Evolutionary conservation across 1,140 invertebrate species (phyloP).

Genomic region (Pantala flavescens): DNA sequence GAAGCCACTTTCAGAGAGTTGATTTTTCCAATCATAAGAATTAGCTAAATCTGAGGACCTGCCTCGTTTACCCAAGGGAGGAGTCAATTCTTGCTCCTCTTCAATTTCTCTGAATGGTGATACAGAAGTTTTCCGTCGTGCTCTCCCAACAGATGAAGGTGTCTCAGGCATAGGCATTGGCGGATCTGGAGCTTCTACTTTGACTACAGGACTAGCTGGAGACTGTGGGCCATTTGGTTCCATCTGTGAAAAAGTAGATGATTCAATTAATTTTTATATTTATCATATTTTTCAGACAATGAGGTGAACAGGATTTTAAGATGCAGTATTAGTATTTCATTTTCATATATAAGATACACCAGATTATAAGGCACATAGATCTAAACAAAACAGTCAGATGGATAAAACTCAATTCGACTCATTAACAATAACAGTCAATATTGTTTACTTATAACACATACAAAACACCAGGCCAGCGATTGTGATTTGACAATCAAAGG

Average conservation of each 20-base stretch:
- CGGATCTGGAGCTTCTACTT: not conserved
- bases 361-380: too few relatives aligned
- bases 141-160: not conserved
- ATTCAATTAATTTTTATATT: not conserved
- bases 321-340: too few relatives aligned
- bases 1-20: slow-evolving; percentile 63
- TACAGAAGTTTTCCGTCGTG: not conserved
- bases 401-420: too few relatives aligned
- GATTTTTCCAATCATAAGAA: slow-evolving; percentile 72
- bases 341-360: too few relatives aligned
- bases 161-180: not conserved
- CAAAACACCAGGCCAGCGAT: too few relatives aligned
- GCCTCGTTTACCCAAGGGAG: slow-evolving; percentile 36
- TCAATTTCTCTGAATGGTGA: slow-evolving; percentile 43
- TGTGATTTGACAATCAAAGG: too few relatives aligned
- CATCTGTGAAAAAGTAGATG: not conserved
- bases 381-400: too few relatives aligned
- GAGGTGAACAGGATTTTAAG: too few relatives aligned
- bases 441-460: too few relatives aligned
- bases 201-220: not conserved
- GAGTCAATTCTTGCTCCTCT: slow-evolving; percentile 49
- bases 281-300: too few relatives aligned
- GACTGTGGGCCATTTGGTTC: not conserved
- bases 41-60: slow-evolving; percentile 49
- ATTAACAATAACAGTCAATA: too few relatives aligned